A percentile compares a stretch with the other conserved stretches of the same genome.
Evolutionary conservation across 92 coral and sea anemone genomes (phyloP).

Genomic region (Umimayanthus chanpuru): DNA sequence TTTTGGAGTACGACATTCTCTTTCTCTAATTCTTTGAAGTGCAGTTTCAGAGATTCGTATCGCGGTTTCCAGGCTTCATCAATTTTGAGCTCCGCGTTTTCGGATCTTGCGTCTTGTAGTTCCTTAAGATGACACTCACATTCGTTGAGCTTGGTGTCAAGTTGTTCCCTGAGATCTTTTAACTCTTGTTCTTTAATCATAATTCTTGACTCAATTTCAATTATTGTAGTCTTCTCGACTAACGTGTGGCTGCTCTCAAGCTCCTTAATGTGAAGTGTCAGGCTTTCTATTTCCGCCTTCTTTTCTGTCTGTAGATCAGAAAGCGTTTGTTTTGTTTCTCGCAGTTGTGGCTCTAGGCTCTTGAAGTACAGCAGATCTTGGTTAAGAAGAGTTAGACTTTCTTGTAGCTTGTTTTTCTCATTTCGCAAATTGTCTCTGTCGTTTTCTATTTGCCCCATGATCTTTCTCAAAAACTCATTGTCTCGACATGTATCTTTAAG

Average conservation of each 20-base stretch:
- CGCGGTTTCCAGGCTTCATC: slow-evolving; percentile 78
- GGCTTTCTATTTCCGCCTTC: not conserved
- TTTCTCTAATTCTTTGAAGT: slow-evolving; percentile 75
- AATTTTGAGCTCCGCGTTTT: slow-evolving; percentile 14
- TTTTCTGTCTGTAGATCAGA: slow-evolving; percentile 45
- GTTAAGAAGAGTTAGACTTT: slow-evolving; percentile 63
- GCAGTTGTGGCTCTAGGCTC: slow-evolving; percentile 40
- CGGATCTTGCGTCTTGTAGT: slow-evolving; percentile 12
- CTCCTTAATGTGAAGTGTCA: not conserved
- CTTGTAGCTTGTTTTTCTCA: slow-evolving; percentile 70
- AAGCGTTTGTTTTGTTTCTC: slow-evolving; percentile 40
- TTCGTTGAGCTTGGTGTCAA: slow-evolving; percentile 57
- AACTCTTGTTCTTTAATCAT: slow-evolving; percentile 59
- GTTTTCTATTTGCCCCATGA: slow-evolving; percentile 53
- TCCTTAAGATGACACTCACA: slow-evolving; percentile 37
- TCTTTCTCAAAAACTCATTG: slow-evolving; percentile 20
- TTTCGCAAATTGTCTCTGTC: slow-evolving; percentile 72
- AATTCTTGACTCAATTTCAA: slow-evolving; percentile 27
- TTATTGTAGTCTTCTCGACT: slow-evolving; percentile 33
- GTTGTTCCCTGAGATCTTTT: slow-evolving; percentile 49
- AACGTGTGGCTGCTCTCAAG: slow-evolving; percentile 23
- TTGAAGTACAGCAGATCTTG: slow-evolving; percentile 59
- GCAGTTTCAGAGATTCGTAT: slow-evolving; percentile 77
- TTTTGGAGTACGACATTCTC: slow-evolving; percentile 70
- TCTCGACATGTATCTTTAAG: slow-evolving; percentile 22